A percentile compares a stretch with the other conserved stretches of the same genome.
Conservation (phyloP, 2,113 vertebrate species). For the Podocnemis expansa region DNA sequence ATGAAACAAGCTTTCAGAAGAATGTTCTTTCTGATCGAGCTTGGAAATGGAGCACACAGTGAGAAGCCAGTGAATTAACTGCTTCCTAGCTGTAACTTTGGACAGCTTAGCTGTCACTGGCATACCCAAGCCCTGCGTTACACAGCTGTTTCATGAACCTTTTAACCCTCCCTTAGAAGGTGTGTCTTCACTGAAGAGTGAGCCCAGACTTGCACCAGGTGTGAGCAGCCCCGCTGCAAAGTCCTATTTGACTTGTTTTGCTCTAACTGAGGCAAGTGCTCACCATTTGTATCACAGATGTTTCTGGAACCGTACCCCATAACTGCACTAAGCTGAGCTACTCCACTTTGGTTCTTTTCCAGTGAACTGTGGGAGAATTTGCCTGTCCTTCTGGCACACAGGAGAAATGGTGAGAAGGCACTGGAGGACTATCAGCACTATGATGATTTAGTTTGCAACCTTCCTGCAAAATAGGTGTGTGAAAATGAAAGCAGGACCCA, state of each 20-base stretch:
- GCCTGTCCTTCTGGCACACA: neutral
- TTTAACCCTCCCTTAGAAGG: neutral
- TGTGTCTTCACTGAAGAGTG: neutral
- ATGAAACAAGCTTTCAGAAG: constrained; percentile 7
- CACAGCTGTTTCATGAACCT: neutral
- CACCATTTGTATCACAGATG: neutral
- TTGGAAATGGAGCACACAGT: neutral
- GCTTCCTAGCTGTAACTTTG: neutral
- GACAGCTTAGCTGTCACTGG: neutral
- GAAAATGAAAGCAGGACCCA: neutral
- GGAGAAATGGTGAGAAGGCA: neutral
- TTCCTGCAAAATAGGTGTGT: neutral
- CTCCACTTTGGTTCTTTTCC: neutral
- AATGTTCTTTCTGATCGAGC: neutral
- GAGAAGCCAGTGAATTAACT: neutral
- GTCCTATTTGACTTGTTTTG: neutral
- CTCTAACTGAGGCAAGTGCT: neutral
- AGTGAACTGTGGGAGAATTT: neutral
- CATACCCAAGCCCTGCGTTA: no score
- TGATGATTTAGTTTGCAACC: fast-evolving
- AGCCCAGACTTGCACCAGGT: neutral
- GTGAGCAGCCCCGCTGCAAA: neutral
- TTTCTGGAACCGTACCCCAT: neutral
- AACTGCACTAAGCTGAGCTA: neutral
- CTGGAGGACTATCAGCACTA: neutral